Conservation (phyloP, 30 jellyfish, hydroid and myxozoan species). For the Turritopsis dohrnii region DNA sequence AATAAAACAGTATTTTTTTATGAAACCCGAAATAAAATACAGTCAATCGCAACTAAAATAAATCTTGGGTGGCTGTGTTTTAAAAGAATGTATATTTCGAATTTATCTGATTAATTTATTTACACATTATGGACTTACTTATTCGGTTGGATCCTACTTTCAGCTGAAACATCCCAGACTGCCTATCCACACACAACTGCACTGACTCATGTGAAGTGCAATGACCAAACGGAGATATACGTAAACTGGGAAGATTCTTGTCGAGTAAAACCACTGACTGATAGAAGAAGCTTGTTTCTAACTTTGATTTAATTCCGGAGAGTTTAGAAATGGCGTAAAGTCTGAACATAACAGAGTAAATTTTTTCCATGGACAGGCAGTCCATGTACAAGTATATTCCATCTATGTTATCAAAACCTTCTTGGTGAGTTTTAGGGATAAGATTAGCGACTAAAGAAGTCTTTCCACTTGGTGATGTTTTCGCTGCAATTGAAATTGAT, state of each 20-base stretch:
- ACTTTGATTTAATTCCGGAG: neutral
- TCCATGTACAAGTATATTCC: slow-evolving; percentile 1
- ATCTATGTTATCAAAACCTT: neutral
- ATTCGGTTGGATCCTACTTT: slow-evolving; percentile 2
- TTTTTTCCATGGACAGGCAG: slow-evolving; percentile 21
- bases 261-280: neutral
- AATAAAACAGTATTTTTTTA: neutral
- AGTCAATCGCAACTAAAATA: no score
- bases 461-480: neutral
- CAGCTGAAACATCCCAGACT: slow-evolving; percentile 46
- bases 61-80: no score
- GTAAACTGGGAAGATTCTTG: slow-evolving; percentile 29
- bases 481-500: neutral
- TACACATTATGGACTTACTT: slow-evolving; percentile 9
- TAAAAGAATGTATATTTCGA: no score
- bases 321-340: neutral
- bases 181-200: slow-evolving; percentile 44
- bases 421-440: neutral
- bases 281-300: neutral
- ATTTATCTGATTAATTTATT: neutral
- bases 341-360: slow-evolving; percentile 2
- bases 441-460: neutral
- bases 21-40: no score
- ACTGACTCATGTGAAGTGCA: slow-evolving; percentile 57
- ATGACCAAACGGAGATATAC: slow-evolving; percentile 51